Evolutionary conservation across 2,113 vertebrate species (phyloP), one percentile per base, ranked within the genome.

Genomic region (Cottus gobio): DNA sequence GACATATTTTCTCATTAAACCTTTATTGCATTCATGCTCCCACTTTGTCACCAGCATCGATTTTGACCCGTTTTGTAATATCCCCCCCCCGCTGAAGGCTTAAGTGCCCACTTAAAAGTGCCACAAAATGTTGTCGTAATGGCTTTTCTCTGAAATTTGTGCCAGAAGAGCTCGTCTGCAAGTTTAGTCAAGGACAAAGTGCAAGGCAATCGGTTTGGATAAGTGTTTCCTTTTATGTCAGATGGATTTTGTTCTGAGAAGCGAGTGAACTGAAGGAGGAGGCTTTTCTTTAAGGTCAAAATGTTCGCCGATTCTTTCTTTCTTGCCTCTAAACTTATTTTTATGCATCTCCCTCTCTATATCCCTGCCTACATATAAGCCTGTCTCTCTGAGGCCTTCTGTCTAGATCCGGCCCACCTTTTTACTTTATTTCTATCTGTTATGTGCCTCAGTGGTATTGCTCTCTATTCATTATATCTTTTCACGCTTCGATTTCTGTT

Each of bases 81-180:
- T 77, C 82, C 76, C n/a, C 34, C 60, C 28, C 52, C 0, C 34
- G 31, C 80, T 34, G 39, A 75, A 79, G 67, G 68, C 86, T 63
- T 83, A 81, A 86, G 44, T 16, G 65, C 44, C 71, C 69, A 62
- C 68, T 82, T 79, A 78, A 78, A 39, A 70, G 62, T 63, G 67
- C 88, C 70, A 42, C 82, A 85, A 77, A 85, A 89, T 68, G 83
- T 34, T 75, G 62, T 46, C 65, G 37, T 85, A 89, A 89, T 92
- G 77, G 84, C 18, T 61, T 90, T 90, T 84, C 65, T 77, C 58
- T 74, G 71, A 88, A 82, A 75, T 77, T 7, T 34, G 63, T 84
- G 60, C 68, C 39, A 30, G 62, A 56, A 20, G 48, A 77, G 77
- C 56, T 31, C 1, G 13, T 61, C 50, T 62, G 54, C 69, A 65